Evolutionary conservation across 2,113 vertebrate genomes (phyloP), one percentile per base, ranked within the genome.

Genomic region (Kryptolebias marmoratus): DNA sequence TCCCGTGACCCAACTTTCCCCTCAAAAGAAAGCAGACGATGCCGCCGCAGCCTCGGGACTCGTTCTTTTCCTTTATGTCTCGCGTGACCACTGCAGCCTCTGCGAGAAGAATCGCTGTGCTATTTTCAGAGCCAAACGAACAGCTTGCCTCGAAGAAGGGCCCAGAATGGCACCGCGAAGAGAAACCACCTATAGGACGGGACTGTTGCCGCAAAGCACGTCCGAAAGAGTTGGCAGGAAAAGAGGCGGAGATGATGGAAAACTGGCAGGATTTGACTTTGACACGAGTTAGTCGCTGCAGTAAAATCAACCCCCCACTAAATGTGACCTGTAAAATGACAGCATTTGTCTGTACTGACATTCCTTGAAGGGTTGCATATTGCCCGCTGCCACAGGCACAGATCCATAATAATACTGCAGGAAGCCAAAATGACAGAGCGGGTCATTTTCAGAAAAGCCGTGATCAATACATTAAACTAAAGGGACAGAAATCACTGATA

Each of bases 401-500:
- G 68, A 70, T 47, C 44, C 63, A 42, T 12, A 68, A 22, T 44
- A 42, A 70, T 14, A 57, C 53, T 11, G 36, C 73, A 45, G 62
- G 66, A 60, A 73, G 83, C 57, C 60, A 70, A 69, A 66, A 88
- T 64, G 74, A 82, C 49, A 76, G 61, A 56, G 57, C 75, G 47
- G 11, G 63, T 67, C 74, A 72, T 85, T 73, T 68, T 60, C 56
- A 64, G 52, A 58, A 58, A 77, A 73, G 77, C 67, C 32, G 64
- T 22, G 64, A 87, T 88, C 86, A 84, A 91, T 90, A 82, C 10
- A 56, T 32, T 72, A 70, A 83, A 87, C 80, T 81, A 77, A 87
- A 79, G 72, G 32, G 68, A 57, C 72, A 82, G 75, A 65, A 75
- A 71, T 80, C 77, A 36, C 36, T 36, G 36, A 42, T 42, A 10